Conservation (phyloP, 2,113 vertebrate species). For the Girardinichthys multiradiatus region DNA sequence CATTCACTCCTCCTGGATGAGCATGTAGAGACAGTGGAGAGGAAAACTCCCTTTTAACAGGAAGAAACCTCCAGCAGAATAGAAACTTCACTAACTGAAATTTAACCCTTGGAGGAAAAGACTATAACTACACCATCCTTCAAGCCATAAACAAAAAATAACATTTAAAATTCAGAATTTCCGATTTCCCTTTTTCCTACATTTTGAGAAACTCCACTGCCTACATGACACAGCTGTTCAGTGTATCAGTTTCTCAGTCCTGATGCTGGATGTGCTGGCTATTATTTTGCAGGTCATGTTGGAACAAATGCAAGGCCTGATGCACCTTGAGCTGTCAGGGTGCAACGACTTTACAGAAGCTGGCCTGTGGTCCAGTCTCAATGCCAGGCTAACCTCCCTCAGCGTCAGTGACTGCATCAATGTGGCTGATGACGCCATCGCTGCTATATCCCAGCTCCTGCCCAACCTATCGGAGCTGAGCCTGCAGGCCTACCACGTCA, state of each 20-base stretch:
- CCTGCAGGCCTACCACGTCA: slow-evolving; percentile 98
- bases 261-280: not conserved
- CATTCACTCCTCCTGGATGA: too few species aligned
- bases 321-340: slow-evolving; percentile 93
- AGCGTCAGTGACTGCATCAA: slow-evolving; percentile 99
- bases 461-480: slow-evolving; percentile 97
- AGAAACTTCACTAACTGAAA: too few species aligned
- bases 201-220: not conserved
- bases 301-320: slow-evolving; percentile 98
- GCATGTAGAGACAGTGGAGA: too few species aligned
- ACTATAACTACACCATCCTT: too few species aligned
- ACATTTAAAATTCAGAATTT: not conserved
- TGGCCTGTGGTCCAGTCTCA: slow-evolving; percentile 96
- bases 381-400: slow-evolving; percentile 92
- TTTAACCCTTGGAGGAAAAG: too few species aligned
- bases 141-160: too few species aligned
- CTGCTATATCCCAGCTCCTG: slow-evolving; percentile 96
- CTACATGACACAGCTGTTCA: not conserved
- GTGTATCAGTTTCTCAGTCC: not conserved
- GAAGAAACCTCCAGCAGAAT: too few species aligned
- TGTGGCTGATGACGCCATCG: slow-evolving; percentile 96
- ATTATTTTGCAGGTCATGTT: slow-evolving; percentile 90
- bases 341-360: slow-evolving; percentile 99
- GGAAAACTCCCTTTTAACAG: too few species aligned
- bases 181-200: too few species aligned